Evolutionary conservation across 2,797 vertebrate genomes (phyloP).

Genomic region (Gila robusta): DNA sequence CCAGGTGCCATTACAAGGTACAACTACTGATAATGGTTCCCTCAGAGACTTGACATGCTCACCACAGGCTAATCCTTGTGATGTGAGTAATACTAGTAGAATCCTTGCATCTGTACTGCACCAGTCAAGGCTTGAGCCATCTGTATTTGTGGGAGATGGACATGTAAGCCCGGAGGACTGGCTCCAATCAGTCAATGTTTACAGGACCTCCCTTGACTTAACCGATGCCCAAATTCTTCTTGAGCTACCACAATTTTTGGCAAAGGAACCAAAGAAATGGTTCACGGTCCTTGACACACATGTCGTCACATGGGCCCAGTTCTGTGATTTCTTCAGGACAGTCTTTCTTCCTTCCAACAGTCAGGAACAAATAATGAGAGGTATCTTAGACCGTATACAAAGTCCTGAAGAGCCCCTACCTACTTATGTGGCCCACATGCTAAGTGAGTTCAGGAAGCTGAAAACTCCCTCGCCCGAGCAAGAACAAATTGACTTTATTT

Average conservation of each 20-base stretch:
- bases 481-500: conserved; percentile 15
- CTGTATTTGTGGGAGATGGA: background rate
- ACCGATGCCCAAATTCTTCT: background rate
- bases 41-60: background rate
- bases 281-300: background rate
- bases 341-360: background rate
- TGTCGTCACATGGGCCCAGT: background rate
- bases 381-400: background rate
- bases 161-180: background rate
- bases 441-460: background rate
- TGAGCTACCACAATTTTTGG: background rate
- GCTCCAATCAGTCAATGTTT: background rate
- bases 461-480: background rate
- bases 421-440: background rate
- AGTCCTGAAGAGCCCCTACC: background rate
- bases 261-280: background rate
- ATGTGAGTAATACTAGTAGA: conserved; percentile 2
- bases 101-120: conserved; percentile 11
- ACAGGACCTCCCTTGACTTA: background rate
- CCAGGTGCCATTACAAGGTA: background rate
- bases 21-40: background rate
- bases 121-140: conserved; percentile 9
- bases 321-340: background rate
- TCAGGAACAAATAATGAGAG: background rate
- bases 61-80: background rate